A percentile compares a stretch with the other conserved stretches of the same genome.
These are phyloP conservation scores for Platysternon megacephalum DNA, from an alignment of 2,113 vertebrate species.

Conservation along the genomic window DNA sequence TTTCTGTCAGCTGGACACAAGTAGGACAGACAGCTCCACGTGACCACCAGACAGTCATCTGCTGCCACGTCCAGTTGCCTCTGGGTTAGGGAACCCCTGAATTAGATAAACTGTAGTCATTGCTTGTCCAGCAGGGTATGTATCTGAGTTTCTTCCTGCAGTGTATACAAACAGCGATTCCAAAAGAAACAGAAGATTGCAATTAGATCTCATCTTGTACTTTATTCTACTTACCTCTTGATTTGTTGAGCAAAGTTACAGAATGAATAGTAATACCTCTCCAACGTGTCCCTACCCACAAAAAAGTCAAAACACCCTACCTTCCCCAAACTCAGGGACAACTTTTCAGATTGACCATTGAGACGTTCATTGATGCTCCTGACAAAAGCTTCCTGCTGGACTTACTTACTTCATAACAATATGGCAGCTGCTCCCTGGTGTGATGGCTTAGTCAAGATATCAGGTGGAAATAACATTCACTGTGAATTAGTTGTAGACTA, in stretches of 20 bases:
- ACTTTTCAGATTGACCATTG: neutral
- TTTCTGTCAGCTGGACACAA: neutral
- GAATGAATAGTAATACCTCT: neutral
- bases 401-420: neutral
- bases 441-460: conserved; percentile 51
- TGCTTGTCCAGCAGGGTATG: neutral
- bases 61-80: neutral
- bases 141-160: neutral
- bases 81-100: neutral
- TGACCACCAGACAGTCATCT: neutral
- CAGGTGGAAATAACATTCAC: conserved; percentile 18
- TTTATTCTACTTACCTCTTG: neutral
- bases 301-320: neutral
- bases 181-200: neutral
- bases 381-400: neutral
- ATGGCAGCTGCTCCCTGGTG: conserved; percentile 1
- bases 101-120: neutral
- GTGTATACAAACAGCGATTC: fast-evolving
- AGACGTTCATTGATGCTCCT: neutral
- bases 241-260: neutral
- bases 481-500: conserved; percentile 42
- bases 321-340: neutral
- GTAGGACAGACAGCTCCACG: neutral
- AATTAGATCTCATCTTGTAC: neutral
- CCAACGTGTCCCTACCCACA: neutral